Base-by-base conservation (phyloP, 2,113 vertebrate genomes). In the Orthonyx spaldingii region DNA sequence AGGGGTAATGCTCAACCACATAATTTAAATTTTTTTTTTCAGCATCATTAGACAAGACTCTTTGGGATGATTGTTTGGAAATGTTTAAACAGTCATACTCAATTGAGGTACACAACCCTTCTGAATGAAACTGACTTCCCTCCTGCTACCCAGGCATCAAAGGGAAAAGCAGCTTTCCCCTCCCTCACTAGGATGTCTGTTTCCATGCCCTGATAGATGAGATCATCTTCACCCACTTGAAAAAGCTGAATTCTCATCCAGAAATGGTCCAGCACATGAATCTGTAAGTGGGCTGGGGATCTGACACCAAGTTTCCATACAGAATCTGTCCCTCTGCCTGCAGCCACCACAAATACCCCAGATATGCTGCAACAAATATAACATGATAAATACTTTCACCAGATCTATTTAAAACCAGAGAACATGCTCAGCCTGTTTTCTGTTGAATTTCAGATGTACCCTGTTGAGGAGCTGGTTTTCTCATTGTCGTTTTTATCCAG, bases 381-480 rank as follows among this genome's bases (percentile, higher is more conserved):
- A 65, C 17, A 33, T 42, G 72, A 90, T 70, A 93, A 96, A 86
- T 81, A 95, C 52, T 92, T 94, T 88, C 71, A 84, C 88, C 64
- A 95, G 88, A 78, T 90, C 90, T 89, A 81, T 95, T 95, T 86
- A 75, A 96, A 94, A 89, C 35, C 26, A 68, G 88, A 78, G 44
- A 92, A 92, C 61, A 71, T 20, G 20, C 16, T 90, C 72, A 78
- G 50, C 61, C 83, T 80, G 88, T 30, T 90, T 92, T 83, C 65
- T 82, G 76, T 75, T 68, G 83, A 70, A 75, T 92, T 96, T 92
- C 87, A 68, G 35, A 84, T n/a, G 26, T 92, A 56, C 6, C 11
- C 33, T 79, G 9, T 18, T 16, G 57, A 90, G 35, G 56, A 91
- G 64, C 71, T 39, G 16, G 26, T 46, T 81, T 84, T 87, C 42